A percentile compares a stretch with the other conserved stretches of the same genome.
phyloP scores from a whole-genome alignment of 1,140 invertebrate genomes.

The Drosophila malerkotliana region DNA sequence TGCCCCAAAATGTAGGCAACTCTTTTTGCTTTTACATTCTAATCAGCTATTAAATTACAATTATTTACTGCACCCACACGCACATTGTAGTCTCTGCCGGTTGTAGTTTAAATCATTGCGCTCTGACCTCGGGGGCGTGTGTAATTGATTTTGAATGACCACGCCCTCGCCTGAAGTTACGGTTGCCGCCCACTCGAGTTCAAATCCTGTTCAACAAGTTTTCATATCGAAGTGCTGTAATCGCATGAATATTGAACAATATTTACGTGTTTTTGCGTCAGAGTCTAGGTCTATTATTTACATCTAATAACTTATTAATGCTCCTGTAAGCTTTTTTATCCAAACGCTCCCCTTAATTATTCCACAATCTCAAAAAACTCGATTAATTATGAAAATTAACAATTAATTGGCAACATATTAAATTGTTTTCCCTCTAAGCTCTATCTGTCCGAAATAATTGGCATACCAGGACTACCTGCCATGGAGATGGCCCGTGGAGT shows the following conservation, averaged over 20 bases:
- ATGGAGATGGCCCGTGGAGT: constrained; percentile 23
- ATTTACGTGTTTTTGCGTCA: constrained; percentile 23
- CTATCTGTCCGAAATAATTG: constrained; percentile 37
- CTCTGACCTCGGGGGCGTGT: constrained; percentile 55
- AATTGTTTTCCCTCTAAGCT: constrained; percentile 19
- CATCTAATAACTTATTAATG: background rate
- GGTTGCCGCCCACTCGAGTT: constrained; percentile 5
- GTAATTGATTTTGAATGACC: constrained; percentile 66
- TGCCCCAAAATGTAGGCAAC: constrained; percentile 55
- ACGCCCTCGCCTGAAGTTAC: constrained; percentile 46
- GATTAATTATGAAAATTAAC: constrained; percentile 54
- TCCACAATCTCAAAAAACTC: constrained; percentile 7
- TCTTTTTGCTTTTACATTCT: constrained; percentile 55
- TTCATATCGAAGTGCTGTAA: constrained; percentile 52
- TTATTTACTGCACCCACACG: constrained; percentile 41
- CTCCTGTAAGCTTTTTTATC: background rate
- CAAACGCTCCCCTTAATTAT: constrained; percentile 12
- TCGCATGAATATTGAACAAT: constrained; percentile 40
- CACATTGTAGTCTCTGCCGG: constrained; percentile 10
- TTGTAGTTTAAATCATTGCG: constrained; percentile 69
- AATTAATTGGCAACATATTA: constrained; percentile 53
- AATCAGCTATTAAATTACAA: constrained; percentile 75
- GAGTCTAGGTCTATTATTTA: background rate
- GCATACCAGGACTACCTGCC: constrained; percentile 19
- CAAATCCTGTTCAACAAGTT: constrained; percentile 52